Conservation (phyloP, 2,797 vertebrate genomes). For the Platalea minor region DNA sequence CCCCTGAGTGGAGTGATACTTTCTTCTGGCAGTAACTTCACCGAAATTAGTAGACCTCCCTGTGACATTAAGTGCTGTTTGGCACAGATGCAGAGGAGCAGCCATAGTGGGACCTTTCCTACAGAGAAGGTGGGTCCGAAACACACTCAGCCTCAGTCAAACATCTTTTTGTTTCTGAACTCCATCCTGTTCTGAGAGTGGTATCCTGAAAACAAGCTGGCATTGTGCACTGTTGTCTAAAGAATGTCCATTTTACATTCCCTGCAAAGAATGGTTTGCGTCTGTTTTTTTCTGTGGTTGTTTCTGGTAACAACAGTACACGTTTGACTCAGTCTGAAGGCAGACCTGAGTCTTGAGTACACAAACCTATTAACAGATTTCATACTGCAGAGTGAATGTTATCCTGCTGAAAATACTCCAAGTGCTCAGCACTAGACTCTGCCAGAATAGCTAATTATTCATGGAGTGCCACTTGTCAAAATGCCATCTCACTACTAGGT, state of each 20-base stretch:
- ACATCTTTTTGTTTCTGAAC: background rate
- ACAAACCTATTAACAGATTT: background rate
- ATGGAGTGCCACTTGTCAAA: slow-evolving; percentile 12
- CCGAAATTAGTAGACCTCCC: background rate
- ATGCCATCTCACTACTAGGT: background rate
- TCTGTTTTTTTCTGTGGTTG: background rate
- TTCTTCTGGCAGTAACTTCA: background rate
- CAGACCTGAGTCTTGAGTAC: background rate
- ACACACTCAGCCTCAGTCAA: background rate
- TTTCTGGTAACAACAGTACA: background rate
- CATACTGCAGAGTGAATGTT: background rate
- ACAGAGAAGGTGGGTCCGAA: background rate
- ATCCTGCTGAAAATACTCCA: slow-evolving; percentile 8
- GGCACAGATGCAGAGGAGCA: background rate
- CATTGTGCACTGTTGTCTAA: background rate
- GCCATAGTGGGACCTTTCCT: background rate
- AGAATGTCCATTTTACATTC: background rate
- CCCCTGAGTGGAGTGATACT: background rate
- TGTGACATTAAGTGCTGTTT: background rate
- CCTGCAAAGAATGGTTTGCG: background rate
- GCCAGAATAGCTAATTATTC: background rate
- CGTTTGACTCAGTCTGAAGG: background rate
- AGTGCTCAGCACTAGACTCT: background rate
- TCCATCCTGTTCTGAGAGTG: background rate
- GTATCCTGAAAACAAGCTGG: background rate